These are phyloP conservation scores for Platichthys stellatus DNA, from an alignment of 2,113 vertebrate species.

Conservation along the genomic window DNA sequence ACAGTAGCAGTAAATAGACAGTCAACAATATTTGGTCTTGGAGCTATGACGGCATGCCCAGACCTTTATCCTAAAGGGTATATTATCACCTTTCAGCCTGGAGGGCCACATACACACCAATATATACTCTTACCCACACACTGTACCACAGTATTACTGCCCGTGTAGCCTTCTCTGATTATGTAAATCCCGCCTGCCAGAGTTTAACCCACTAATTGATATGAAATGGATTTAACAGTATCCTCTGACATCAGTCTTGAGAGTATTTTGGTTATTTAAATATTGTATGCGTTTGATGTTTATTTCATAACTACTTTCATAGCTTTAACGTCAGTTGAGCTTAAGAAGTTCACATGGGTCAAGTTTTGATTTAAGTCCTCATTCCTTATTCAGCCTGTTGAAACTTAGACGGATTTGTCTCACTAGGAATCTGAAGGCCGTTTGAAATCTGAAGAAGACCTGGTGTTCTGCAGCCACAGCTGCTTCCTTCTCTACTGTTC, in stretches of 20 bases:
- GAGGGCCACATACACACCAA: constrained; percentile 17
- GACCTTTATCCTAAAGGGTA: constrained; percentile 31
- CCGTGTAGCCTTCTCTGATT: constrained; percentile 39
- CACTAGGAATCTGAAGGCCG: constrained; percentile 75
- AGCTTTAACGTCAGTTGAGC: constrained; percentile 36
- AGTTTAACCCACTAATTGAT: not conserved
- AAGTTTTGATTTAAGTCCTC: constrained; percentile 34
- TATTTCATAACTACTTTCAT: constrained; percentile 30
- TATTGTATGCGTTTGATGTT: constrained; percentile 51
- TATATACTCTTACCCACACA: not conserved
- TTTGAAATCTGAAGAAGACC: constrained; percentile 83
- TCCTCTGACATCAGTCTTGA: constrained; percentile 19
- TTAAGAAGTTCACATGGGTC: constrained; percentile 26
- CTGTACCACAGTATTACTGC: not conserved
- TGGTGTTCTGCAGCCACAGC: constrained; percentile 97
- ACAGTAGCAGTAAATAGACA: too few relatives aligned
- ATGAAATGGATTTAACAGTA: constrained; percentile 44
- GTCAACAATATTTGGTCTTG: not conserved
- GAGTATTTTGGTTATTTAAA: constrained; percentile 51
- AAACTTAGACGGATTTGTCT: constrained; percentile 51
- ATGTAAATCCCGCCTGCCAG: constrained; percentile 52
- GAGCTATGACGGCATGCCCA: constrained; percentile 24
- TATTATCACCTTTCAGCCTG: constrained; percentile 39
- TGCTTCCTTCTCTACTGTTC: constrained; percentile 93
- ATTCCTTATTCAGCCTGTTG: constrained; percentile 66